Evolutionary conservation across 1,140 invertebrate genomes (phyloP).

Genomic region (Drosophila leontia): DNA sequence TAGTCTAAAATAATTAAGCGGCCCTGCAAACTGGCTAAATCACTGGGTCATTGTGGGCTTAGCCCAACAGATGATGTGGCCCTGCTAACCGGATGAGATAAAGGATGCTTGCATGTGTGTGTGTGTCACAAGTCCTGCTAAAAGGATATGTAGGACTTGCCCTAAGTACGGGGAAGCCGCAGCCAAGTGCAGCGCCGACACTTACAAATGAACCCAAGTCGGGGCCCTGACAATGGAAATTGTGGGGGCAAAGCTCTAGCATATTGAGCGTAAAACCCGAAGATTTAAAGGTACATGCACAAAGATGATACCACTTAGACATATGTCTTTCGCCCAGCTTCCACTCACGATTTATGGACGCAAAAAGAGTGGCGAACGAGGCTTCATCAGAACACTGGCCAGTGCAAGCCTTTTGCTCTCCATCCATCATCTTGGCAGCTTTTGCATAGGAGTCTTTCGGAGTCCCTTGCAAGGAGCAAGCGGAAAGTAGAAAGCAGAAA

Average conservation of each 20-base stretch:
- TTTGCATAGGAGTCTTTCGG: conserved; percentile 47
- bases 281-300: conserved; percentile 80
- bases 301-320: conserved; percentile 71
- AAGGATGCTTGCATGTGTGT: neutral
- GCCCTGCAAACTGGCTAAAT: conserved; percentile 53
- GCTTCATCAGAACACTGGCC: conserved; percentile 36
- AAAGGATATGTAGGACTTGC: conserved; percentile 54
- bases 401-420: conserved; percentile 40
- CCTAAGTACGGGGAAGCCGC: conserved; percentile 59
- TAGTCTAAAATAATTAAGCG: conserved; percentile 75
- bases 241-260: conserved; percentile 17
- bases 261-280: conserved; percentile 80
- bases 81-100: conserved; percentile 8
- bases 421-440: conserved; percentile 59
- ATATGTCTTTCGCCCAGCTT: conserved; percentile 57
- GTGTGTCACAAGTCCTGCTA: conserved; percentile 22
- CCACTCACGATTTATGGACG: conserved; percentile 57
- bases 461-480: conserved; percentile 1
- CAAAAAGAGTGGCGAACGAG: conserved; percentile 20
- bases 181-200: conserved; percentile 75
- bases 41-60: conserved; percentile 52
- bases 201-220: conserved; percentile 75
- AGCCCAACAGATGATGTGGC: conserved; percentile 69
- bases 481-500: conserved; percentile 1
- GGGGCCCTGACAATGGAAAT: conserved; percentile 52